Evolutionary conservation across 2,113 vertebrate species (phyloP).

Genomic region (Trachemys scripta): DNA sequence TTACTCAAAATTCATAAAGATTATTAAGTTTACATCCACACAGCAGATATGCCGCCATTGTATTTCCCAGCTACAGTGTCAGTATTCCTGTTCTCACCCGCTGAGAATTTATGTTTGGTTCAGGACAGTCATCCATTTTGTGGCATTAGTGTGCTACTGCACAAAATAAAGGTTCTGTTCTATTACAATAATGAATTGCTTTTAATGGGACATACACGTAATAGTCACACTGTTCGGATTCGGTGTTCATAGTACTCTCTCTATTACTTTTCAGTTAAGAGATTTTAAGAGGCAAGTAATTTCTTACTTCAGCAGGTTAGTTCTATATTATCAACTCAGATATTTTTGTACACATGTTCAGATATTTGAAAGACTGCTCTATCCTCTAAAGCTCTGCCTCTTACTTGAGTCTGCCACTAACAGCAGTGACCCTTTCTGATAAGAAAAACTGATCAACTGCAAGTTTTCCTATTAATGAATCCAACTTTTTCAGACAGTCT

Average conservation of each 20-base stretch:
- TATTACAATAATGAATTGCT: conserved; percentile 37
- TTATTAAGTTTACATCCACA: conserved; percentile 78
- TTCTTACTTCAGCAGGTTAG: conserved; percentile 70
- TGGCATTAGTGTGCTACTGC: conserved; percentile 44
- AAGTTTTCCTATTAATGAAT: conserved; percentile 71
- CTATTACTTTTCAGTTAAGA: conserved; percentile 19
- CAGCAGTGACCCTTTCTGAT: conserved; percentile 60
- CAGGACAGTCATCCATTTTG: conserved; percentile 60
- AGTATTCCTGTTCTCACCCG: conserved; percentile 35
- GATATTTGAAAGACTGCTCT: conserved; percentile 62
- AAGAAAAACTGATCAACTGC: conserved; percentile 52
- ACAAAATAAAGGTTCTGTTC: conserved; percentile 53
- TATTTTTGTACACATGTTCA: conserved; percentile 49
- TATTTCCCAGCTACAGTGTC: conserved; percentile 36
- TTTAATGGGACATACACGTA: conserved; percentile 10
- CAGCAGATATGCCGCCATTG: conserved; percentile 30
- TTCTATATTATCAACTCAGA: conserved; percentile 56
- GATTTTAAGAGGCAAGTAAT: conserved; percentile 63
- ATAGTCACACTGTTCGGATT: not conserved
- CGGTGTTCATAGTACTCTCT: not conserved
- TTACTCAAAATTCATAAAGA: conserved; percentile 80
- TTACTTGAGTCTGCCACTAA: conserved; percentile 38
- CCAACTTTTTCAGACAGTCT: conserved; percentile 58
- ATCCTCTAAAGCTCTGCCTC: conserved; percentile 34
- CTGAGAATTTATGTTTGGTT: conserved; percentile 53